These are phyloP conservation scores for Dicranocentrus wangi DNA, from an alignment of 2,888 invertebrate species.

Conservation along the genomic window DNA sequence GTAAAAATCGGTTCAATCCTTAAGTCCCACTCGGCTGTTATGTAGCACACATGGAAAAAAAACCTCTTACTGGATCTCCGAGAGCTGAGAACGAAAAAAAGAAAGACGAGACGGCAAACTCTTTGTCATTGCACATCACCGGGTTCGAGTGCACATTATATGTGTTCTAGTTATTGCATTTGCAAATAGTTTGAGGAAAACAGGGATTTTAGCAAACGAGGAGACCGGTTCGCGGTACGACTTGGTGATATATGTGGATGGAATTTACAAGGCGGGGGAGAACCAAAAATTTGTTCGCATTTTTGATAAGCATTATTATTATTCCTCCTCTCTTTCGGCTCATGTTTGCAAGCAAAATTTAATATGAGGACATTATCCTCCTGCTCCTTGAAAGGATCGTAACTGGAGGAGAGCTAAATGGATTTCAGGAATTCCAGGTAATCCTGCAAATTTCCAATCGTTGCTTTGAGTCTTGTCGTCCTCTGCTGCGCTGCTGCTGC, in stretches of 20 bases:
- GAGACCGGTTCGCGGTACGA: conserved; percentile 37
- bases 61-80: background rate
- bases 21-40: conserved; percentile 6
- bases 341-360: too few species aligned
- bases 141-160: too few species aligned
- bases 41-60: background rate
- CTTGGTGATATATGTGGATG: conserved; percentile 61
- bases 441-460: too few species aligned
- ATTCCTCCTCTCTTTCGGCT: background rate
- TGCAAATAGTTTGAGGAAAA: conserved; percentile 33
- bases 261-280: conserved; percentile 37
- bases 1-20: background rate
- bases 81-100: too few species aligned
- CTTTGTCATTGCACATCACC: conserved; percentile 2
- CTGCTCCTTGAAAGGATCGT: too few species aligned
- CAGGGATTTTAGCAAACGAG: too few species aligned
- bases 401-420: too few species aligned
- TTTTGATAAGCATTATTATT: background rate
- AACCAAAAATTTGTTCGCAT: conserved; percentile 19
- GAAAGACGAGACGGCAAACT: background rate
- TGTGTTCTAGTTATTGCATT: conserved; percentile 44
- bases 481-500: too few species aligned
- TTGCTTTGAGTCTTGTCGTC: too few species aligned
- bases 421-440: too few species aligned
- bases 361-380: too few species aligned